phyloP scores from a whole-genome alignment of 2,888 invertebrate species.

The Caradrina kadenii region DNA sequence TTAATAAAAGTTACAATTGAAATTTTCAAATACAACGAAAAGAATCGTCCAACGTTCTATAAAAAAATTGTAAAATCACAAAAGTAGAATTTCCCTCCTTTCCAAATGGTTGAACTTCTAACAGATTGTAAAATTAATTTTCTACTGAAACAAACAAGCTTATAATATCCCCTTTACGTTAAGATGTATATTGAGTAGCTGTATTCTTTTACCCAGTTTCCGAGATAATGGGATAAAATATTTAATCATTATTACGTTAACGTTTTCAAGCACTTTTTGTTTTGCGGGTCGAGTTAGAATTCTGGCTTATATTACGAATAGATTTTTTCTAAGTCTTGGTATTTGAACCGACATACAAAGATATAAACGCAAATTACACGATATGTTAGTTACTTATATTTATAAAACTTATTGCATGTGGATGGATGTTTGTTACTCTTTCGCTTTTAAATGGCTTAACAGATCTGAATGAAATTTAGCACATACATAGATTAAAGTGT shows the following conservation, averaged over 20 bases:
- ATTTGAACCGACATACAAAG: neutral
- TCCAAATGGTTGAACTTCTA: conserved; percentile 55
- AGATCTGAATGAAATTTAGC: no score
- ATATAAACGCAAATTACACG: neutral
- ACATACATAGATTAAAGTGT: no score
- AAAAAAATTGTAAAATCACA: conserved; percentile 54
- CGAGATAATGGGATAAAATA: conserved; percentile 35
- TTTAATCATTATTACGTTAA: conserved; percentile 34
- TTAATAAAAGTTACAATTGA: conserved; percentile 50
- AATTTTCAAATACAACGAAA: conserved; percentile 35
- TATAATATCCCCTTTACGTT: conserved; percentile 43
- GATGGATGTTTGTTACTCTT: no score
- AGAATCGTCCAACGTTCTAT: conserved; percentile 27
- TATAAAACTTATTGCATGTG: no score
- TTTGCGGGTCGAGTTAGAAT: conserved; percentile 8
- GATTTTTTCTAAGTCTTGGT: neutral
- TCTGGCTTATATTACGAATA: conserved; percentile 3
- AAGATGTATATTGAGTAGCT: conserved; percentile 39
- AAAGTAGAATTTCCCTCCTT: conserved; percentile 44
- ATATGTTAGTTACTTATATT: no score
- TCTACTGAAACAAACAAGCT: conserved; percentile 56
- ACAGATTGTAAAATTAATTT: conserved; percentile 62
- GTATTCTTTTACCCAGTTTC: conserved; percentile 37
- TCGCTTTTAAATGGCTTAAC: no score
- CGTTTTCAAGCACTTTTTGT: conserved; percentile 17